Conservation (phyloP, 2,888 invertebrate species). For the Dasypogon diadema region DNA sequence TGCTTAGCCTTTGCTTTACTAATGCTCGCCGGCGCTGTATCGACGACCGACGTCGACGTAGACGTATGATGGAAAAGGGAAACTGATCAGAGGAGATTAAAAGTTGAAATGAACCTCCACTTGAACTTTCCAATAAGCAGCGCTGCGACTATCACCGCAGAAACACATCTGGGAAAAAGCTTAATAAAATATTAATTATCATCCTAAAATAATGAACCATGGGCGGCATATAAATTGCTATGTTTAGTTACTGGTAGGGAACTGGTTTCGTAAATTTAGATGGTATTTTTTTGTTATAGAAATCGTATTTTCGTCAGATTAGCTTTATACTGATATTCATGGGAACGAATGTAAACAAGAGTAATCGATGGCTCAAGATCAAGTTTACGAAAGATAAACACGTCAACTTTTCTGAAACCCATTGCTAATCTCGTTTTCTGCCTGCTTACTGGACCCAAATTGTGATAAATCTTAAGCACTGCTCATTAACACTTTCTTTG, state of each 20-base stretch:
- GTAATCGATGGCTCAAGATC: too few species aligned
- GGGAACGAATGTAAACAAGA: too few species aligned
- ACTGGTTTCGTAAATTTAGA: too few species aligned
- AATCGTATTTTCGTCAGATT: too few species aligned
- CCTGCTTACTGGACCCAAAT: background rate
- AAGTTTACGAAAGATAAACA: too few species aligned
- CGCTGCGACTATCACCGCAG: background rate
- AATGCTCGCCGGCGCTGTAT: background rate
- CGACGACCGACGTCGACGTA: background rate
- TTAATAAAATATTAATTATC: background rate
- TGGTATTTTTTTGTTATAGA: too few species aligned
- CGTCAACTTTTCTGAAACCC: too few species aligned
- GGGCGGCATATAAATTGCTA: background rate
- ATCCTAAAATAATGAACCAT: background rate
- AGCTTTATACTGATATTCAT: too few species aligned
- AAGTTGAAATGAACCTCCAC: background rate
- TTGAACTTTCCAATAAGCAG: background rate
- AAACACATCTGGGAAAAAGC: background rate
- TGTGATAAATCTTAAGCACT: background rate
- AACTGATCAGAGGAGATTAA: slow-evolving; percentile 11
- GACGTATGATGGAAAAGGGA: background rate
- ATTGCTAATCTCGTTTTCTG: too few species aligned
- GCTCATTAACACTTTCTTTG: slow-evolving; percentile 17
- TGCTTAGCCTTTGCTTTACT: background rate
- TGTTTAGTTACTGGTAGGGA: background rate